phyloP scores from a whole-genome alignment of 2,797 vertebrate species.

The Centropyge bicolor region DNA sequence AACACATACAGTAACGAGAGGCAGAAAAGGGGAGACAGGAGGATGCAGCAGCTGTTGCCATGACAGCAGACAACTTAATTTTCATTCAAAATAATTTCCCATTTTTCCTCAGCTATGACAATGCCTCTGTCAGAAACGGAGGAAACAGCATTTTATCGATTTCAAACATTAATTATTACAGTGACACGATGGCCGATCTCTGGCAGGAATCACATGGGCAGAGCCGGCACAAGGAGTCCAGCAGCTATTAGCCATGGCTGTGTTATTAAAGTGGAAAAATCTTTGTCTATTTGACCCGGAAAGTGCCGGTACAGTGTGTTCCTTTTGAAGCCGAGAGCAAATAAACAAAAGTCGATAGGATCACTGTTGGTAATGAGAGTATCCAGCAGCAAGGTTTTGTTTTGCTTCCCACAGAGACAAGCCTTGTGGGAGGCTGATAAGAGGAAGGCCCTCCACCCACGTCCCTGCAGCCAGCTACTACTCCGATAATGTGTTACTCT shows the following conservation, averaged over 20 bases:
- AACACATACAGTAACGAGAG: slow-evolving; percentile 11
- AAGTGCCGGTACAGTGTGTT: slow-evolving; percentile 24
- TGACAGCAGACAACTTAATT: slow-evolving; percentile 27
- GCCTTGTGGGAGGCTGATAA: slow-evolving; percentile 53
- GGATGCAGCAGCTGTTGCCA: slow-evolving; percentile 34
- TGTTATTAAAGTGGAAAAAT: not conserved
- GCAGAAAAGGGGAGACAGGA: not conserved
- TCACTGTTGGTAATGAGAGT: slow-evolving; percentile 37
- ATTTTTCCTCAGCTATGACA: not conserved
- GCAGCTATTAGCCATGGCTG: not conserved
- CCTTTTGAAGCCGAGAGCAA: slow-evolving; percentile 19
- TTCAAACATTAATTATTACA: slow-evolving; percentile 4
- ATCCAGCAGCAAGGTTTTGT: slow-evolving; percentile 44
- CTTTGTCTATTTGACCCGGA: not conserved
- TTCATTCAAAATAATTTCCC: not conserved
- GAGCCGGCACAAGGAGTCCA: not conserved
- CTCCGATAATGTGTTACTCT: slow-evolving; percentile 10
- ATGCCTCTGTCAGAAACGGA: not conserved
- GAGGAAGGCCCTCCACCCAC: slow-evolving; percentile 38
- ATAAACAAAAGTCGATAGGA: slow-evolving; percentile 23
- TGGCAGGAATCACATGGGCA: not conserved
- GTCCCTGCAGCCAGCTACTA: slow-evolving; percentile 1
- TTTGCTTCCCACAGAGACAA: slow-evolving; percentile 51
- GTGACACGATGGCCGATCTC: not conserved
- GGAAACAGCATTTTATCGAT: too few relatives aligned